phyloP scores from a whole-genome alignment of 2,888 invertebrate genomes.

The Lymantria monacha region DNA sequence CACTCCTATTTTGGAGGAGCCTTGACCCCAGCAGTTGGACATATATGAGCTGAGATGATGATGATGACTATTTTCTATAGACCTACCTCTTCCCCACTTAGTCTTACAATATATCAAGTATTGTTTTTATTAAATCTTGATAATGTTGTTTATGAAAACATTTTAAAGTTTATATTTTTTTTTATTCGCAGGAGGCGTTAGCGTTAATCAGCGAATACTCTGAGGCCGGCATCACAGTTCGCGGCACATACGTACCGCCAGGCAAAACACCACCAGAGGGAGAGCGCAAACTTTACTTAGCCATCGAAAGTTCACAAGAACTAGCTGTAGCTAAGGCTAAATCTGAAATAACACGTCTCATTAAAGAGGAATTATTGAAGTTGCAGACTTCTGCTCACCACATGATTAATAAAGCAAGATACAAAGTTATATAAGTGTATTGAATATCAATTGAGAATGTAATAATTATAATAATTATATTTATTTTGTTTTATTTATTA shows the following conservation, averaged over 20 bases:
- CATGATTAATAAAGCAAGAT: slow-evolving; percentile 94
- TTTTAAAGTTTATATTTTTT: not conserved
- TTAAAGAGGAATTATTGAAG: slow-evolving; percentile 98
- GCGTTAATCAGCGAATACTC: slow-evolving; percentile 99
- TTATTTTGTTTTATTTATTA: not conserved
- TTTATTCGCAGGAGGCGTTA: slow-evolving; percentile 90
- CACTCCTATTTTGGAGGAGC: too few species aligned
- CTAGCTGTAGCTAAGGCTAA: slow-evolving; percentile 97
- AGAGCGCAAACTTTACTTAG: slow-evolving; percentile 97
- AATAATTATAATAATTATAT: not conserved
- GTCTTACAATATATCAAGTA: too few species aligned
- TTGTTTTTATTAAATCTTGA: too few species aligned
- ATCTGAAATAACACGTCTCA: slow-evolving; percentile 97
- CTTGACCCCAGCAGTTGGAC: too few species aligned
- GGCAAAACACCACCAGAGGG: slow-evolving; percentile 95
- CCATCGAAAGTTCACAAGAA: slow-evolving; percentile 99
- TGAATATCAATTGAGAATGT: not conserved
- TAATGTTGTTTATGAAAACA: not conserved
- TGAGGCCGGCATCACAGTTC: slow-evolving; percentile 98
- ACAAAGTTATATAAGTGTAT: slow-evolving; percentile 91
- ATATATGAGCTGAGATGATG: too few species aligned
- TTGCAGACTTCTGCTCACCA: slow-evolving; percentile 93
- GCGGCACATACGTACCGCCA: slow-evolving; percentile 96
- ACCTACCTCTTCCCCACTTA: too few species aligned
- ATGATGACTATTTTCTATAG: too few species aligned